Base-by-base conservation (phyloP, 2,888 invertebrate genomes). In the Phalera bucephala region DNA sequence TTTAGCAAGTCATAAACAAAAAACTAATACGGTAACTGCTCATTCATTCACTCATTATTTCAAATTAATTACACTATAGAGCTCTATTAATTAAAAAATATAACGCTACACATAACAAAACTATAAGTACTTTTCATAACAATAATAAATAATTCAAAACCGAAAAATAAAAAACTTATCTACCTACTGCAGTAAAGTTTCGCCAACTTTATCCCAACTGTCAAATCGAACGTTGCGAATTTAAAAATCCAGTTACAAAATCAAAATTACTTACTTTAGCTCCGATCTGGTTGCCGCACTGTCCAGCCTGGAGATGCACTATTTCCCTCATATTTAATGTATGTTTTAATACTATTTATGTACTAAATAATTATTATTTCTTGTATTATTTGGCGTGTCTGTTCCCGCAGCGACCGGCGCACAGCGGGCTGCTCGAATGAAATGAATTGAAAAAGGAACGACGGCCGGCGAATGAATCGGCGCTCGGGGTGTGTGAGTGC, bases 261-360 rank as follows among this genome's bases (percentile, higher is more conserved):
- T 51, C 40, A 52, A 13, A 40, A 46, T 55, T 32, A 84, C 88
- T 83, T 52, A 91, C 91, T 80, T 89, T 91, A 27, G 91, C 88
- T 65, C 95, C 95, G 64, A 95, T 95, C 89, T 95, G 95, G 90
- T 95, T 95, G 37, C 95, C 95, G 88, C 95, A 95, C 85, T 95
- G 95, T 64, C 95, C 95, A 52, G 94, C 95, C 78, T 95, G 95
- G 36, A 95, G 91, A 68, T 95, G 95, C 71, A 95, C 94, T 70
- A 95, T 95, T 91, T 95, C 95, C 88, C 95, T 93, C 95, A 95
- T 95, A 58, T 80, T 91, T 64, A 40, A 57, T 38, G 32, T 66
- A 36, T 53, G 56, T 17, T 17, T 54, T 50, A 49, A 34, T 64
- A 49, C 59, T 64, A 63, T 52, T n/a, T 64, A 43, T 64, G 45